Base-by-base conservation (phyloP, 2,888 invertebrate genomes). In the Eremobia ochroleuca region DNA sequence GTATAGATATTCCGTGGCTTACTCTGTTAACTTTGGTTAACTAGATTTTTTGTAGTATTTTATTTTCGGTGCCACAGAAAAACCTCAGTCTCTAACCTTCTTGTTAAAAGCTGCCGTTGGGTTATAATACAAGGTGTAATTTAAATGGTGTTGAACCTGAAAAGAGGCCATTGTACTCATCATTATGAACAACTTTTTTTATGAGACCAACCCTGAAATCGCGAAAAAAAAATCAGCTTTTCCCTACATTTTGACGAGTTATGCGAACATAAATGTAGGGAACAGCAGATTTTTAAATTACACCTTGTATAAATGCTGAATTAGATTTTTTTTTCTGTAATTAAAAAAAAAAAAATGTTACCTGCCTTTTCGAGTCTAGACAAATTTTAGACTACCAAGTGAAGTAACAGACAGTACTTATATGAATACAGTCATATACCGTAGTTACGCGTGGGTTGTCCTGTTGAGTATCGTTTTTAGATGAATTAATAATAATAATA, bases 321-420 rank as follows among this genome's bases (percentile, higher is more conserved):
- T n/a, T 9, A 13, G 0, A n/a, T n/a, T 28, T 18, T 5, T 43
- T 5, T 21, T 49, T 21, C 3, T 1, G 6, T 4, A 1, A 31
- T 4, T 25, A 4, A 67, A 34, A 46, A 6, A 21, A 31, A 13
- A 49, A 25, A 78, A 52, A 58, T 77, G 77, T 81, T 77, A 31
- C 75, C 62, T 31, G 3, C 55, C 21, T 18, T 67, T 52, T 31
- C 6, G 13, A 66, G 72, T 85, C 72, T 84, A 78, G 76, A 74
- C 0, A 61, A 34, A 87, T 87, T 77, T 37, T 84, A 46, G 76
- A 28, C 72, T 76, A 59, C 21, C 21, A 46, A 70, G 72, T 49
- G 3, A 34, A 65, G 81, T 73, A 79, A 77, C 76, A 58, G 15
- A 85, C 77, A 31, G 9, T 18, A 11, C 25, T 25, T 52, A 18